These are phyloP conservation scores for Sparidentex hasta DNA, from an alignment of 2,797 vertebrate genomes.

Conservation along the genomic window DNA sequence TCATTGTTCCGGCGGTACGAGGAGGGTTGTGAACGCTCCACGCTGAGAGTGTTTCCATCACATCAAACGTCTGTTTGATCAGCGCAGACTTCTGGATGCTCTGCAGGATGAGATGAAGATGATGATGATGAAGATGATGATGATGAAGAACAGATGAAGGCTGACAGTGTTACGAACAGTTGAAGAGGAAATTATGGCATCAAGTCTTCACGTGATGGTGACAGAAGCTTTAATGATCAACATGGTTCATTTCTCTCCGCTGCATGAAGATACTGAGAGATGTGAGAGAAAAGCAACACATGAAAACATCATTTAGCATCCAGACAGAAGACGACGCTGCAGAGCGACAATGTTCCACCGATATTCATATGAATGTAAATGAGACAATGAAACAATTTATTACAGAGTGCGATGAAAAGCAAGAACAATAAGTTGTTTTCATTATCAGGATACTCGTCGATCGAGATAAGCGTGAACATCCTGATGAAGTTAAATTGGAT, in stretches of 20 bases:
- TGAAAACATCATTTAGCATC: not conserved
- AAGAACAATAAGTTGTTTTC: no score
- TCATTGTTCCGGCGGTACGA: not conserved
- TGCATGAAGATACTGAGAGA: not conserved
- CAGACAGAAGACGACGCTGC: not conserved
- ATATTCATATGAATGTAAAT: no score
- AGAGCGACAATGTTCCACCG: no score
- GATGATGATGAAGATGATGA: no score
- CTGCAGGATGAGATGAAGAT: not conserved
- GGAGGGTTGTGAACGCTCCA: not conserved
- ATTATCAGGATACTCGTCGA: no score
- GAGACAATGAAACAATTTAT: no score
- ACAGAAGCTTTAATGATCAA: not conserved
- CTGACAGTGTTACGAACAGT: not conserved
- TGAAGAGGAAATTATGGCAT: not conserved
- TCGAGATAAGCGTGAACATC: no score
- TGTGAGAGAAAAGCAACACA: not conserved
- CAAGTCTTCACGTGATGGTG: not conserved
- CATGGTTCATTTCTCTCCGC: not conserved
- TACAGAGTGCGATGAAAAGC: no score
- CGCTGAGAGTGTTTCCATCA: not conserved
- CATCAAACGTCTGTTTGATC: not conserved
- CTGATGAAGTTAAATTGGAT: no score
- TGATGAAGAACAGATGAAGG: not conserved
- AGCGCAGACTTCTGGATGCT: accelerated